Percentiles rank a stretch among this genome's conserved stretches.
Conservation (phyloP, 2,888 invertebrate species). For the Lysandra coridon region DNA sequence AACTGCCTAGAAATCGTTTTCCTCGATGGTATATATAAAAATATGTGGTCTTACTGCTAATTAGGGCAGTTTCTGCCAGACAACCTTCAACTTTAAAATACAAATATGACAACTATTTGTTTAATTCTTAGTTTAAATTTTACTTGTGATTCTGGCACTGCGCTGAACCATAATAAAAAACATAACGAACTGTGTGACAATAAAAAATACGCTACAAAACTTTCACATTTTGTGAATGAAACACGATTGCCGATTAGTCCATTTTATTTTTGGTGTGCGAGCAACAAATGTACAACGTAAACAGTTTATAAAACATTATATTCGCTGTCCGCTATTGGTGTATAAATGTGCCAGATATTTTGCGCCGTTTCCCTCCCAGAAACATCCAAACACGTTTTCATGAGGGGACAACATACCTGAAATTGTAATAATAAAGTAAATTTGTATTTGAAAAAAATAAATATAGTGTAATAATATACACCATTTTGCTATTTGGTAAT, state of each 20-base stretch:
- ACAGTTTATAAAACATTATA: background rate
- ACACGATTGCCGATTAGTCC: constrained; percentile 13
- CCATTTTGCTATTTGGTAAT: too few relatives aligned
- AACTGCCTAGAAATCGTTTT: too few relatives aligned
- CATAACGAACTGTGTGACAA: background rate
- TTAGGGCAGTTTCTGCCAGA: too few relatives aligned
- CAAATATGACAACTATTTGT: too few relatives aligned
- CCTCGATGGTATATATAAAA: too few relatives aligned
- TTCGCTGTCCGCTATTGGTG: constrained; percentile 49
- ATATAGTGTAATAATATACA: too few relatives aligned
- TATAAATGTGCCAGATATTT: constrained; percentile 71
- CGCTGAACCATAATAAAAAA: background rate
- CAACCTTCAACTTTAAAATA: too few relatives aligned
- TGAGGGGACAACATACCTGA: constrained; percentile 62
- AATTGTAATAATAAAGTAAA: constrained; percentile 40
- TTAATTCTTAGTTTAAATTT: too few relatives aligned
- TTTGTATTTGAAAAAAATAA: too few relatives aligned
- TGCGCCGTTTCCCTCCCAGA: constrained; percentile 64
- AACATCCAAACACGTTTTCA: constrained; percentile 68
- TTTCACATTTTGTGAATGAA: constrained; percentile 6
- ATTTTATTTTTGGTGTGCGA: background rate
- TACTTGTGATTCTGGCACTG: too few relatives aligned
- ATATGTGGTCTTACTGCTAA: too few relatives aligned
- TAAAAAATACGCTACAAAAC: background rate
- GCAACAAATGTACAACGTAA: constrained; percentile 6